Percentiles rank a stretch among this genome's conserved stretches.
These are phyloP conservation scores for Columba janthina DNA, from an alignment of 2,113 vertebrate genomes.

Conservation along the genomic window DNA sequence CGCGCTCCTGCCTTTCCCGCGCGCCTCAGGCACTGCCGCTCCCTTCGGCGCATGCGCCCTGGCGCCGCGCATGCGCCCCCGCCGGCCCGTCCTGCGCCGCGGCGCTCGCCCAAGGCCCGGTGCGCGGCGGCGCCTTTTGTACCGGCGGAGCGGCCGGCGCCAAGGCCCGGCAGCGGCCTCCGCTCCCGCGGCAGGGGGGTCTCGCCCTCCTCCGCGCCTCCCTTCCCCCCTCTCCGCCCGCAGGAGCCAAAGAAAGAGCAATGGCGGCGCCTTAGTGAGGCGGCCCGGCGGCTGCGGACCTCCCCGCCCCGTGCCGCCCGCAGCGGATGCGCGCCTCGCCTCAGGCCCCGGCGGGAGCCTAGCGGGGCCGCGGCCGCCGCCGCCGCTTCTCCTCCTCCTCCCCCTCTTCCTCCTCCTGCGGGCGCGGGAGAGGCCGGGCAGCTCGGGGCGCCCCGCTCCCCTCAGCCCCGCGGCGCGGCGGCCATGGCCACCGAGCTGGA, in stretches of 20 bases:
- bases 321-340: background rate
- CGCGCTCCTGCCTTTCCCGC: background rate
- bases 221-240: background rate
- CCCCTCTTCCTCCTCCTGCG: background rate
- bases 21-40: background rate
- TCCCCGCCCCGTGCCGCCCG: background rate
- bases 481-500: conserved; percentile 49
- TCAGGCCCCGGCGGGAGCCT: background rate
- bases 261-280: background rate
- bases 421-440: background rate
- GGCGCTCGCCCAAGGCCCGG: background rate
- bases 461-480: background rate
- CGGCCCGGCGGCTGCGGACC: background rate
- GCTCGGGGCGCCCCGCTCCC: background rate
- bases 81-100: background rate
- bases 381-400: background rate
- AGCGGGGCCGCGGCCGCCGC: background rate
- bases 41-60: background rate
- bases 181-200: background rate
- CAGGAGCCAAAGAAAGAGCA: background rate
- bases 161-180: background rate
- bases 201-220: background rate
- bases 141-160: background rate
- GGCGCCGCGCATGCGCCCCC: background rate
- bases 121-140: background rate